Evolutionary conservation across 2,888 invertebrate genomes (phyloP).

Genomic region (Mythimna pallens): DNA sequence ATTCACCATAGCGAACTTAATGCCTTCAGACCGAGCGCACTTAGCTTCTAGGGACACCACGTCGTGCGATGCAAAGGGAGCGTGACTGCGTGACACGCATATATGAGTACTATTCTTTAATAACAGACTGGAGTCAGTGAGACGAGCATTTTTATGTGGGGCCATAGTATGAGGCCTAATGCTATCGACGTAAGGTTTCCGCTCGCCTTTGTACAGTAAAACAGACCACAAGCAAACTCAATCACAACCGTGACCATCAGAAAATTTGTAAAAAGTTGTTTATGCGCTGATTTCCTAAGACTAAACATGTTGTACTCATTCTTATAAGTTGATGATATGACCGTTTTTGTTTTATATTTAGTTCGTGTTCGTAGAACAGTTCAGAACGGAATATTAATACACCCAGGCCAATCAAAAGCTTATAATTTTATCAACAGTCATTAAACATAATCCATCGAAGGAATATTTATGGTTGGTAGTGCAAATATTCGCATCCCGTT

Average conservation of each 20-base stretch:
- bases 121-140: slow-evolving; percentile 24
- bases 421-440: background rate
- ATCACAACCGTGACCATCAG: background rate
- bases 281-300: too few species aligned
- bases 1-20: slow-evolving; percentile 46
- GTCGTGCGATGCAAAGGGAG: slow-evolving; percentile 29
- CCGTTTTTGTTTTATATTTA: background rate
- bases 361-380: background rate
- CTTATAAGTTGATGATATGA: background rate
- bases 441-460: slow-evolving; percentile 6
- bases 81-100: slow-evolving; percentile 57
- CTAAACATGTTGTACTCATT: background rate
- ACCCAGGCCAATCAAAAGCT: background rate
- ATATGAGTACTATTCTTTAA: slow-evolving; percentile 19
- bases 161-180: background rate
- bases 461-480: slow-evolving; percentile 14
- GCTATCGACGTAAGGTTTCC: background rate
- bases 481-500: slow-evolving; percentile 21
- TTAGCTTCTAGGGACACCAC: slow-evolving; percentile 36
- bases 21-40: slow-evolving; percentile 32
- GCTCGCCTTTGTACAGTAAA: background rate
- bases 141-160: background rate
- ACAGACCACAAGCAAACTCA: background rate
- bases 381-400: background rate
- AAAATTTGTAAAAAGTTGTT: background rate